These are phyloP conservation scores for Helleia helle DNA, from an alignment of 2,888 invertebrate genomes.

Conservation along the genomic window DNA sequence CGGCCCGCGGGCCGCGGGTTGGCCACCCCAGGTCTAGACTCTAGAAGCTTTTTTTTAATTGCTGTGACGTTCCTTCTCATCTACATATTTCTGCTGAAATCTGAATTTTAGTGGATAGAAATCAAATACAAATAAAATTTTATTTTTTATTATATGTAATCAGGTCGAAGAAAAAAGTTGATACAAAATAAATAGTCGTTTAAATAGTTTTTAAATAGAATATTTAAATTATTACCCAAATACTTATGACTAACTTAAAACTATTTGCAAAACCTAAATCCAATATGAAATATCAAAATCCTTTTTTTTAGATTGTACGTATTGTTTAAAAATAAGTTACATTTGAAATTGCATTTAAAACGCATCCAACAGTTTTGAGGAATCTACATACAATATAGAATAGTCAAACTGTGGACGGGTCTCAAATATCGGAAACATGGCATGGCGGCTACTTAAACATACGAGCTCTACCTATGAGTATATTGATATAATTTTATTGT, in stretches of 20 bases:
- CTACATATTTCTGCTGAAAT: no score
- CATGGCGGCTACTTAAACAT: constrained; percentile 6
- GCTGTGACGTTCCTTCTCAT: no score
- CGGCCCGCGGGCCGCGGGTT: no score
- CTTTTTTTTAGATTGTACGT: no score
- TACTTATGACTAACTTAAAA: not conserved
- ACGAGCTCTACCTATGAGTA: not conserved
- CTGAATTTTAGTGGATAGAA: no score
- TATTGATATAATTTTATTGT: not conserved
- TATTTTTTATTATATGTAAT: not conserved
- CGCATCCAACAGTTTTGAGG: constrained; percentile 6
- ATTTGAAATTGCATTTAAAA: not conserved
- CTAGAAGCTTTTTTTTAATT: no score
- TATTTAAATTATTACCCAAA: constrained; percentile 2
- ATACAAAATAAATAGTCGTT: constrained; percentile 7
- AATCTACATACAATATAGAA: not conserved
- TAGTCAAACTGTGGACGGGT: constrained; percentile 6
- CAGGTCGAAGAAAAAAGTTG: not conserved
- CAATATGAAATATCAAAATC: no score
- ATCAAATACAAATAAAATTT: not conserved
- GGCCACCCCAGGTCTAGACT: no score
- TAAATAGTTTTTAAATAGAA: constrained; percentile 7
- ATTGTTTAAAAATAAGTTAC: no score
- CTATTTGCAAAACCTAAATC: not conserved
- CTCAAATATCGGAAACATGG: constrained; percentile 6